Evolutionary conservation across 2,797 vertebrate genomes (phyloP).

Genomic region (Sternotherus odoratus): DNA sequence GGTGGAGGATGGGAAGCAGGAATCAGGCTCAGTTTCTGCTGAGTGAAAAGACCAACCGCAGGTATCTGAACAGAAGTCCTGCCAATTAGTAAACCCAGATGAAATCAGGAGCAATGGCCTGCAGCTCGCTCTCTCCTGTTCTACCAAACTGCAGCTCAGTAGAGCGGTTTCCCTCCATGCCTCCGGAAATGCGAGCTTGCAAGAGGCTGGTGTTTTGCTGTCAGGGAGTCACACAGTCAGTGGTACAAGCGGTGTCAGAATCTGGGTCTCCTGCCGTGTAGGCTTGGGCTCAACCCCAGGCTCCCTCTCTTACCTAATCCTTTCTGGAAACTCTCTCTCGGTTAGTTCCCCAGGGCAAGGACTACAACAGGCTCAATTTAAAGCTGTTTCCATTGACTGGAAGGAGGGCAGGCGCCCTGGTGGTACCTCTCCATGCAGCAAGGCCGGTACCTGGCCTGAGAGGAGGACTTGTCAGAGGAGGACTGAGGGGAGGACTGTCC

Average conservation of each 20-base stretch:
- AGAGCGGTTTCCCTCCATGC: background rate
- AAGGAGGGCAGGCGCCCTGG: background rate
- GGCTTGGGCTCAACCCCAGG: background rate
- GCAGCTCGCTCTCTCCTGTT: background rate
- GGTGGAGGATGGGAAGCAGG: slow-evolving; percentile 24
- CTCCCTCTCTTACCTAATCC: background rate
- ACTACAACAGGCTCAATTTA: background rate
- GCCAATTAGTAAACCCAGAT: background rate
- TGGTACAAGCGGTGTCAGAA: background rate
- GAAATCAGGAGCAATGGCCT: background rate
- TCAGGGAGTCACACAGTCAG: background rate
- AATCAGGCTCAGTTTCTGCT: background rate
- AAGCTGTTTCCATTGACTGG: background rate
- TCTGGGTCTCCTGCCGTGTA: background rate
- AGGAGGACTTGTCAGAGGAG: too few species aligned
- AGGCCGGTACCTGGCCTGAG: background rate
- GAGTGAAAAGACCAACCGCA: slow-evolving; percentile 21
- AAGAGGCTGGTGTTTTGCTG: background rate
- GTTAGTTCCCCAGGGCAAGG: background rate
- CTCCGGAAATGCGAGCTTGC: background rate
- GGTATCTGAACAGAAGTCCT: background rate
- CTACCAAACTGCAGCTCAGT: background rate
- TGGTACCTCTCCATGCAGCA: background rate
- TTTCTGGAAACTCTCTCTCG: background rate
- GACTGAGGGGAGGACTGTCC: background rate